Percentiles rank a stretch among this genome's conserved stretches.
phyloP scores from a whole-genome alignment of 1,140 invertebrate genomes.

The Calliopsis andreniformis region DNA sequence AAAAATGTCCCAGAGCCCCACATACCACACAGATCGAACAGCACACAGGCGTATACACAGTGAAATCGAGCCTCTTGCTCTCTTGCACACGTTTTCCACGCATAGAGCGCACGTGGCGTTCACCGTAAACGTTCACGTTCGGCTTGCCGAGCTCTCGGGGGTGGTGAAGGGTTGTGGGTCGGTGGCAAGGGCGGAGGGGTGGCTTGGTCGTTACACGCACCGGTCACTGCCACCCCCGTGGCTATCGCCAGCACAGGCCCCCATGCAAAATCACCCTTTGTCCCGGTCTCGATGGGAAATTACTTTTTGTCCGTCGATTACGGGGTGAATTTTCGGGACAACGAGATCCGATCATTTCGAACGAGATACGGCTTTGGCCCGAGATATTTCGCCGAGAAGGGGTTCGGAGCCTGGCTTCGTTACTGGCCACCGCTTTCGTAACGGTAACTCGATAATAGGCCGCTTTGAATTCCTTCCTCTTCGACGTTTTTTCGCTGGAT shows the following conservation, averaged over 20 bases:
- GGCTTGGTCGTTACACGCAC: conserved; percentile 78
- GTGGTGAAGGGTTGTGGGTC: conserved; percentile 33
- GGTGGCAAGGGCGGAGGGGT: conserved; percentile 20
- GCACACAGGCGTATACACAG: conserved; percentile 9
- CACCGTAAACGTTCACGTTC: conserved; percentile 62
- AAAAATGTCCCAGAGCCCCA: conserved; percentile 77
- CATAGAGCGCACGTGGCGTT: conserved; percentile 74
- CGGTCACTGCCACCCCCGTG: conserved; percentile 78
- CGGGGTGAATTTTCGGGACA: conserved; percentile 78
- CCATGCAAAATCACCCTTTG: conserved; percentile 81
- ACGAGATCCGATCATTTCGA: conserved; percentile 76
- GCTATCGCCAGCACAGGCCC: conserved; percentile 71
- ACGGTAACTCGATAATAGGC: conserved; percentile 42
- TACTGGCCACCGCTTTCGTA: conserved; percentile 17
- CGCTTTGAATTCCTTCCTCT: conserved; percentile 8
- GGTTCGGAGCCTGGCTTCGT: conserved; percentile 25
- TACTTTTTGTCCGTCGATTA: conserved; percentile 81
- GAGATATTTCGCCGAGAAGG: conserved; percentile 53
- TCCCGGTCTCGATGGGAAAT: conserved; percentile 78
- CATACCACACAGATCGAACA: conserved; percentile 66
- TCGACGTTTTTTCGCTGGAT: neutral
- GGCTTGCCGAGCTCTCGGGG: conserved; percentile 43
- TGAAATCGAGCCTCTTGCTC: conserved; percentile 8
- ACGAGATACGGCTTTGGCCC: conserved; percentile 63
- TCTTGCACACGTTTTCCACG: conserved; percentile 65